Base-by-base conservation (phyloP, 2,888 invertebrate genomes). In the Halictus ligatus region DNA sequence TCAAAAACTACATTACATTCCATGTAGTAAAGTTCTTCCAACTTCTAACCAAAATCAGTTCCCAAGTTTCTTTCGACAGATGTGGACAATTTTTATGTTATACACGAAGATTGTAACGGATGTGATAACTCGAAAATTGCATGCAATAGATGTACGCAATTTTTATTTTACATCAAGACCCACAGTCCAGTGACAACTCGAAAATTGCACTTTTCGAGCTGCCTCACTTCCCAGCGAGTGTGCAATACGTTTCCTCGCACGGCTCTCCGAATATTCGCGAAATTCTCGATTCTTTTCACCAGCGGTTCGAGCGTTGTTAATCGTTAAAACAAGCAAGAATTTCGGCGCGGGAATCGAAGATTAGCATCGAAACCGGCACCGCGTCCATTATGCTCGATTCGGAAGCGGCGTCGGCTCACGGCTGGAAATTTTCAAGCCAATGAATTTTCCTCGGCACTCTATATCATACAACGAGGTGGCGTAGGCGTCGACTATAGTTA, bases 351-450 rank as follows among this genome's bases (percentile, higher is more conserved):
- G 50, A 74, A 71, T 35, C n/a, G 74, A 54, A 15, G 43, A 69
- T 73, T 46, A 78, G 48, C 35, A 76, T 69, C 35, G 74, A 25
- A 18, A 18, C 25, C 64, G 64, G 71, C 25, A 74, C 69, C 69
- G 25, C n/a, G n/a, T 69, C 48, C 79, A 40, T 78, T 58, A 15
- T 80, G 40, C 78, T 50, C n/a, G 48, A 25, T 60, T 43, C 13
- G 69, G 0, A 78, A 75, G 54, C 54, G 54, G 10, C 74, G 75
- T 73, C 43, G 15, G 54, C 78, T 46, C 18, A 67, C 25, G 13
- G 64, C 80, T 75, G 80, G 35, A 78, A 80, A 85, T 87, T 87
- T 86, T 86, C 83, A 75, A 78, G 83, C 80, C 86, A 83, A 87
- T 87, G 86, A 87, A 86, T 87, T 86, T 87, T 69, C 80, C 67